Conservation (phyloP, 2,113 vertebrate genomes). For the Picathartes gymnocephalus region DNA sequence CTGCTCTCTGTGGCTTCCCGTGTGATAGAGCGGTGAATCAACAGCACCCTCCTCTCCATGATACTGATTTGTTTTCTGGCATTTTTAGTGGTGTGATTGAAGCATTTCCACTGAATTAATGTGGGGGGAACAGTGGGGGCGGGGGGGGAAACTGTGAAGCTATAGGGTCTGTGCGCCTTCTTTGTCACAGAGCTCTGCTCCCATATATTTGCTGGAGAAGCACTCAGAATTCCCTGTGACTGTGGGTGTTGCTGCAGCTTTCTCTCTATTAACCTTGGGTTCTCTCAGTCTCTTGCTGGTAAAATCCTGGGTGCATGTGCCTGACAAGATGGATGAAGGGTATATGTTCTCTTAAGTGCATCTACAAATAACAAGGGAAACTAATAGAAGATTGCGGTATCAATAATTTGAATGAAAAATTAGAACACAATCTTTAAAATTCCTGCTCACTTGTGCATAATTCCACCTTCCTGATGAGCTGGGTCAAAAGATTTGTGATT, state of each 20-base stretch:
- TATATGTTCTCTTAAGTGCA: background rate
- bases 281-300: background rate
- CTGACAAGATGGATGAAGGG: background rate
- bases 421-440: background rate
- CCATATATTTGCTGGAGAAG: background rate
- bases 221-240: background rate
- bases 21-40: background rate
- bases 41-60: background rate
- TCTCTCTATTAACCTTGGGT: background rate
- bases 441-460: background rate
- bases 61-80: background rate
- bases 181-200: background rate
- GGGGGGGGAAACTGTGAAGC: background rate
- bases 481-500: background rate
- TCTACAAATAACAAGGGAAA: background rate
- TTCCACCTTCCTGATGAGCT: background rate
- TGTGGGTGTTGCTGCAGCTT: background rate
- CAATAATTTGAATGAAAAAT: constrained; percentile 1
- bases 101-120: background rate
- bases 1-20: background rate
- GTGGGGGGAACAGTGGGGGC: accelerated
- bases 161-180: background rate
- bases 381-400: background rate
- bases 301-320: background rate
- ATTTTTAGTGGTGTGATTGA: background rate